Evolutionary conservation across 2,113 vertebrate species (phyloP), one percentile per base, ranked within the genome.

Genomic region (Galbula dea): DNA sequence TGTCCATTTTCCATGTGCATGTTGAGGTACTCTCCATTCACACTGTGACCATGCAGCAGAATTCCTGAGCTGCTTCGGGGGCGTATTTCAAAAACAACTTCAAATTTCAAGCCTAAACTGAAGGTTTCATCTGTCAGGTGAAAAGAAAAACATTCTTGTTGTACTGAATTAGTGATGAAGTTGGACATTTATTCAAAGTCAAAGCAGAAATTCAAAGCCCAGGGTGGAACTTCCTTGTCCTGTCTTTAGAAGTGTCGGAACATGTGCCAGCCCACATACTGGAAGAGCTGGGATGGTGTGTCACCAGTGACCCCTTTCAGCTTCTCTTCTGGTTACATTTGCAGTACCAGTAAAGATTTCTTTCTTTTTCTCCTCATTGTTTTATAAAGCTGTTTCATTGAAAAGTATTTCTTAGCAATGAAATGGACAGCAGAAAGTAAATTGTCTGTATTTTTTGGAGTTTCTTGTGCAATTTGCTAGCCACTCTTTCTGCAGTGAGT

Each of bases 21-120:
- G 15, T 98, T 99, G 84, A 99, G 81, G 83, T 98, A 99, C 39
- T 98, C 98, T 59, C 97, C 97, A 18, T 97, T 97, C 86, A 98
- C 94, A 5, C 97, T 97, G 94, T 97, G 98, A 45, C 98, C 97
- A 5, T 99, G 98, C 74, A 99, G 96, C 77, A 99, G 96, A 94
- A 99, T 97, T 54, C 98, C 99, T 4, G 98, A 98, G 39, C 97
- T 98, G 96, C 98, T 98, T 96, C 98, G 98, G 62, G 99, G 98
- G 54, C 98, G 99, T 92, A 99, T 97, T 97, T 99, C 99, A 97
- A 99, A 97, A 88, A 97, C 97, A 91, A 99, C 96, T 96, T 99
- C 98, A 97, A 99, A 99, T 86, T 96, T 98, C 73, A 98, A 79
- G 13, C 98, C 99, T 67, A 99, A 96, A 72, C 98, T 97, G 91